phyloP scores from a whole-genome alignment of 2,797 vertebrate species.

The Protosalanx chinensis region DNA sequence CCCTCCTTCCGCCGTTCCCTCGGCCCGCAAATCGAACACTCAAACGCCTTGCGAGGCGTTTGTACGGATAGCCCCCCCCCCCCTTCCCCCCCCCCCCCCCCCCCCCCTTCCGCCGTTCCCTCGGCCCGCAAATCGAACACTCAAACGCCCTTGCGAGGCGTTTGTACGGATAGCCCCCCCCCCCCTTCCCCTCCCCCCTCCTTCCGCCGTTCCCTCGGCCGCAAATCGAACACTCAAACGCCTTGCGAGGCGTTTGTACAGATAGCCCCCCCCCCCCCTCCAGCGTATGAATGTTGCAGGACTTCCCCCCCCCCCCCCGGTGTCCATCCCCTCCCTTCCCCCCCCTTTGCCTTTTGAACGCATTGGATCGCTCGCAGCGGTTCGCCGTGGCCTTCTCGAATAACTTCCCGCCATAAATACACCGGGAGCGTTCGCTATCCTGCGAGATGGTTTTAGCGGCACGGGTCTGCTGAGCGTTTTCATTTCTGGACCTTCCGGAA shows the following conservation, averaged over 20 bases:
- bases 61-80: not conserved
- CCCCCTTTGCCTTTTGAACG: too few relatives aligned
- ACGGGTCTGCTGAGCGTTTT: too few relatives aligned
- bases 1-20: slow-evolving; percentile 10
- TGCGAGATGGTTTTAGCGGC: too few relatives aligned
- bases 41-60: slow-evolving; percentile 13
- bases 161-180: not conserved
- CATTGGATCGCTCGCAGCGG: too few relatives aligned
- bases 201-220: slow-evolving; percentile 24
- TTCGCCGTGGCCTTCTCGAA: too few relatives aligned
- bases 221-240: slow-evolving; percentile 33
- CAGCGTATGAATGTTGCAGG: too few relatives aligned
- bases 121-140: slow-evolving; percentile 35
- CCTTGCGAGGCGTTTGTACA: slow-evolving; percentile 11
- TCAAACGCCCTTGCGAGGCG: slow-evolving; percentile 18
- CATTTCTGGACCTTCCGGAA: too few relatives aligned
- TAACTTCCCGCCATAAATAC: too few relatives aligned
- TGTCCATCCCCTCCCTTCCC: too few relatives aligned
- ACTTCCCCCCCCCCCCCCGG: too few relatives aligned
- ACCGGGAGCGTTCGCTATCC: too few relatives aligned
- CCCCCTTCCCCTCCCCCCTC: not conserved
- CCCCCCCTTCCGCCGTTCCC: slow-evolving; percentile 19
- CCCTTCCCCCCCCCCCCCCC: slow-evolving; percentile 10
- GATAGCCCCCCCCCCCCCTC: too few relatives aligned
- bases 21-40: slow-evolving; percentile 36